Evolutionary conservation across 1,140 invertebrate species (phyloP).

Genomic region (Diprion similis): DNA sequence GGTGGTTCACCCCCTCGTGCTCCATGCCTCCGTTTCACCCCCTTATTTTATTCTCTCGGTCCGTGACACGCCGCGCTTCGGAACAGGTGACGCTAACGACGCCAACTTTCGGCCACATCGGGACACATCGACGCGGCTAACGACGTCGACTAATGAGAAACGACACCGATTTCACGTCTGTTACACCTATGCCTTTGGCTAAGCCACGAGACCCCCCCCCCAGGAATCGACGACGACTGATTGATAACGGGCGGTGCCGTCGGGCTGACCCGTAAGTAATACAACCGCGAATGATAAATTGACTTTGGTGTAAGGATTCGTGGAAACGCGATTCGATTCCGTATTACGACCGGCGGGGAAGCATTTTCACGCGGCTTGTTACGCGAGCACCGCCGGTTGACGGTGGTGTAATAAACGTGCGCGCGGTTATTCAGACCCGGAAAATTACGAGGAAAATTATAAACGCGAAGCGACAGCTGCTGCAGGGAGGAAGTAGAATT

Average conservation of each 20-base stretch:
- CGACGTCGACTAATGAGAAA: not conserved
- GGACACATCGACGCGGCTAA: not conserved
- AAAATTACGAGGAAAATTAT: no score
- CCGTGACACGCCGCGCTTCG: not conserved
- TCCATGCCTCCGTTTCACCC: not conserved
- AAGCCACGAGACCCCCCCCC: not conserved
- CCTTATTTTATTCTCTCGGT: not conserved
- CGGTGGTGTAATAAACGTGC: no score
- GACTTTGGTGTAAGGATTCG: not conserved
- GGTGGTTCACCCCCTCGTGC: not conserved
- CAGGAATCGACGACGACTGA: constrained; percentile 2
- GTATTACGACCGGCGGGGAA: no score
- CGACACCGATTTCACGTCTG: constrained; percentile 1
- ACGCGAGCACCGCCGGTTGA: no score
- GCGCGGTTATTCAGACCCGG: no score
- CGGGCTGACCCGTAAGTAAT: not conserved
- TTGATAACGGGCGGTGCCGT: not conserved
- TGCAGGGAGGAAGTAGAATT: no score
- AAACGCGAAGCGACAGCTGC: no score
- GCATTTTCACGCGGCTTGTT: no score
- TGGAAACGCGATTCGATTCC: not conserved
- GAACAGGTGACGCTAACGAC: constrained; percentile 1
- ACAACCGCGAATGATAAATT: not conserved
- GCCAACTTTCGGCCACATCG: not conserved
- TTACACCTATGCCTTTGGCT: not conserved